These are phyloP conservation scores for Xenus cinereus DNA, from an alignment of 2,113 vertebrate species.

Conservation along the genomic window DNA sequence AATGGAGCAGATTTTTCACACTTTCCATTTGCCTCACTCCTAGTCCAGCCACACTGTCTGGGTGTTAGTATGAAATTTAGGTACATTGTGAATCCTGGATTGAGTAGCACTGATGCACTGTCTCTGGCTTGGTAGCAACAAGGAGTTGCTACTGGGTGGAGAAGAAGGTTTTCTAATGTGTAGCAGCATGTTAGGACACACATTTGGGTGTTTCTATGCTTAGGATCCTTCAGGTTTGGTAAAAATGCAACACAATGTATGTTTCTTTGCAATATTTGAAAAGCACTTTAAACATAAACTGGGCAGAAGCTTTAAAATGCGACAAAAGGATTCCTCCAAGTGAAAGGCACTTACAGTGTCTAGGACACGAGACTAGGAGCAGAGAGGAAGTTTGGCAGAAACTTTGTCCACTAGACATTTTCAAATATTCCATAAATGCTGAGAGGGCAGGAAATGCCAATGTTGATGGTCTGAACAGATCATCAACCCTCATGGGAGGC, in stretches of 20 bases:
- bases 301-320: background rate
- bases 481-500: background rate
- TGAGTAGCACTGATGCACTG: background rate
- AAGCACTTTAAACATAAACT: background rate
- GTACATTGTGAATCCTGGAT: background rate
- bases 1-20: background rate
- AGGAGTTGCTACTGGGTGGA: background rate
- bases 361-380: fast-evolving
- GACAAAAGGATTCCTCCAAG: background rate
- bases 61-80: background rate
- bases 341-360: background rate
- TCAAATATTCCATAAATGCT: constrained; percentile 51
- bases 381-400: constrained; percentile 44
- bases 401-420: constrained; percentile 26
- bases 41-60: background rate
- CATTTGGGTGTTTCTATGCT: background rate
- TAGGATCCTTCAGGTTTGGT: background rate
- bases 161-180: background rate
- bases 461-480: background rate
- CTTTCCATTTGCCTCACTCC: background rate
- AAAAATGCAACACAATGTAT: background rate
- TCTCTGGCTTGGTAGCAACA: background rate
- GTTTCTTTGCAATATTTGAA: background rate
- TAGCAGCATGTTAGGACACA: background rate
- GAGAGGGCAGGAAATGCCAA: constrained; percentile 32